phyloP scores from a whole-genome alignment of 30 jellyfish, hydroid and myxozoan genomes.

The Hydractinia symbiolongicarpus region DNA sequence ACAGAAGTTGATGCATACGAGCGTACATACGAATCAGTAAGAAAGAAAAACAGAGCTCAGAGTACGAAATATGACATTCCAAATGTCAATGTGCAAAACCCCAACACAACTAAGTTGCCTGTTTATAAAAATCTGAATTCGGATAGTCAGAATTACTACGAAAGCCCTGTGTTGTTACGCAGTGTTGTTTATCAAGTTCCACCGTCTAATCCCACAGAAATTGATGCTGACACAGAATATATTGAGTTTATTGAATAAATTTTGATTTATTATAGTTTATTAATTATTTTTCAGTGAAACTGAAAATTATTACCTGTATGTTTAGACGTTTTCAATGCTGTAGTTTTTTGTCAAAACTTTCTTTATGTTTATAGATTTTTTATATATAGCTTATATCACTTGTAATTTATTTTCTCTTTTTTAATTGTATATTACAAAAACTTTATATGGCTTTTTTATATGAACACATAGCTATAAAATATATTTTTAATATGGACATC shows the following conservation, averaged over 20 bases:
- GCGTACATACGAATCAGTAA: not conserved
- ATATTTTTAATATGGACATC: no score
- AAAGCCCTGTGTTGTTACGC: no score
- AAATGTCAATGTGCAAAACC: no score
- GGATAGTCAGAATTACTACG: no score
- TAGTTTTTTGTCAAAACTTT: not conserved
- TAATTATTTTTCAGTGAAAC: not conserved
- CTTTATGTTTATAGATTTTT: not conserved
- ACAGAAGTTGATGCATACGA: not conserved
- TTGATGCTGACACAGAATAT: conserved; percentile 3
- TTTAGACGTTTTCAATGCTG: not conserved
- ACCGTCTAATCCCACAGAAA: not conserved
- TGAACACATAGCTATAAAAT: not conserved
- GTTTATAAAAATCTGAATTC: no score
- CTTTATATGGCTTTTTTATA: not conserved
- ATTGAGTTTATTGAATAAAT: not conserved
- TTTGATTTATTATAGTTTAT: not conserved
- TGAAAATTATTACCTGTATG: not conserved
- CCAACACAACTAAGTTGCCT: no score
- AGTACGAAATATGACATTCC: not conserved
- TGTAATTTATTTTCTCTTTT: not conserved
- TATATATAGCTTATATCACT: not conserved
- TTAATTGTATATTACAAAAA: not conserved
- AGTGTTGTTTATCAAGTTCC: not conserved
- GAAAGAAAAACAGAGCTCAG: not conserved